Conservation (phyloP, 2,888 invertebrate species). For the Lottia scabra region DNA sequence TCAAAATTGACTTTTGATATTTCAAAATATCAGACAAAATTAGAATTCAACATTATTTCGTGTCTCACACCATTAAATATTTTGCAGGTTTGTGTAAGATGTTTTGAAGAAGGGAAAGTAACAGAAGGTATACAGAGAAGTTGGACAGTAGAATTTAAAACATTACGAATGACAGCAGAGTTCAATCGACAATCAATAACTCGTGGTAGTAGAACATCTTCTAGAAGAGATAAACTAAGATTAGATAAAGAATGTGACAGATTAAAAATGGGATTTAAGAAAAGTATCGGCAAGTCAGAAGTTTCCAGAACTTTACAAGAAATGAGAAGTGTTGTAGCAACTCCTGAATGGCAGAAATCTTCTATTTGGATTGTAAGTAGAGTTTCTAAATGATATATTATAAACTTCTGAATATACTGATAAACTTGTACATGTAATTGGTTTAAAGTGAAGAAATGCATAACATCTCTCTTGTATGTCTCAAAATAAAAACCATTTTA, state of each 20-base stretch:
- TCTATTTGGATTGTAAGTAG: slow-evolving; percentile 49
- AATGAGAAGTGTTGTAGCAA: slow-evolving; percentile 44
- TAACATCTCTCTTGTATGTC: no score
- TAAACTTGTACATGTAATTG: no score
- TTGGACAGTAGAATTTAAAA: slow-evolving; percentile 34
- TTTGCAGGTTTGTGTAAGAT: slow-evolving; percentile 49
- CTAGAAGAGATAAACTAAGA: slow-evolving; percentile 32
- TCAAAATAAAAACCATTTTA: no score
- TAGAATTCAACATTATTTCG: no score
- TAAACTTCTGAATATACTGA: no score
- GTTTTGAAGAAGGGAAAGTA: slow-evolving; percentile 48
- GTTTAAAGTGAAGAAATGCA: no score
- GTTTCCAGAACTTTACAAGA: slow-evolving; percentile 48
- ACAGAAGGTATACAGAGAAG: slow-evolving; percentile 31
- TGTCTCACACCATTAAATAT: no score
- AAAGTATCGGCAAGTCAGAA: slow-evolving; percentile 46
- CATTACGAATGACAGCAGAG: slow-evolving; percentile 15
- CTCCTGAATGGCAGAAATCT: slow-evolving; percentile 60
- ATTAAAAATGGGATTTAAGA: slow-evolving; percentile 45
- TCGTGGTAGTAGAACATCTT: slow-evolving; percentile 13
- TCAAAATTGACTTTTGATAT: no score
- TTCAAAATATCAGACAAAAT: no score
- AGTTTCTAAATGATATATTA: no score
- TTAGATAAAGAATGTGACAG: slow-evolving; percentile 40
- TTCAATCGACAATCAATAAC: slow-evolving; percentile 1